Evolutionary conservation across 2,888 invertebrate genomes (phyloP), one percentile per base, ranked within the genome.

Genomic region (Drosophila maculinotata): DNA sequence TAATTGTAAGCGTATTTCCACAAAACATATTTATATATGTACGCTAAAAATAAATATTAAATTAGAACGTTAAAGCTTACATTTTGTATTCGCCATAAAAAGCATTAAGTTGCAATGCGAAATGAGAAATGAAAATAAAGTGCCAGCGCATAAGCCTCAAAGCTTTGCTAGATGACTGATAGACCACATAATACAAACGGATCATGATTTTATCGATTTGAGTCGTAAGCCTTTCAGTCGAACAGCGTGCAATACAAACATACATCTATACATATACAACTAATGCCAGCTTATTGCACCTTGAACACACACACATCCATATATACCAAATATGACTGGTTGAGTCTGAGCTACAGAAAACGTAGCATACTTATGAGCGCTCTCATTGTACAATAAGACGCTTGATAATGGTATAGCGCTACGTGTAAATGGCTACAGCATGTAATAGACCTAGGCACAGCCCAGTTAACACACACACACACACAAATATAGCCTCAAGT

Each of bases 351-450:
- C 12, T 20, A 33, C 60, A 45, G 31, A 69, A 80, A 79, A 62
- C 59, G 62, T 79, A 76, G 82, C 82, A 82, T 82, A 85, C 82
- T 81, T 85, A 73, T 72, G 76, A 23, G 79, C 58, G 79, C 66
- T 48, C 80, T 45, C 76, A 67, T 74, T 66, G 76, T 63, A 59
- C 62, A 63, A 57, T 62, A 82, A 81, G 82, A 67, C 79, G 79
- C 79, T 79, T 82, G 76, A 75, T 79, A 79, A 79, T 76, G 65
- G 82, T 65, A 62, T 66, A 41, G 54, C 47, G 53, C 65, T 82
- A 79, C 79, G 82, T 79, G 79, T 64, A 79, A 85, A 85, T 85
- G 85, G 76, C 58, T 57, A 31, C 35, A 51, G 58, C 76, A 35
- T 64, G 67, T 84, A 64, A 81, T 70, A 78, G 79, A 68, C 81